Evolutionary conservation across 2,888 invertebrate species (phyloP), one percentile per base, ranked within the genome.

Genomic region (Polyommatus iphigenia): DNA sequence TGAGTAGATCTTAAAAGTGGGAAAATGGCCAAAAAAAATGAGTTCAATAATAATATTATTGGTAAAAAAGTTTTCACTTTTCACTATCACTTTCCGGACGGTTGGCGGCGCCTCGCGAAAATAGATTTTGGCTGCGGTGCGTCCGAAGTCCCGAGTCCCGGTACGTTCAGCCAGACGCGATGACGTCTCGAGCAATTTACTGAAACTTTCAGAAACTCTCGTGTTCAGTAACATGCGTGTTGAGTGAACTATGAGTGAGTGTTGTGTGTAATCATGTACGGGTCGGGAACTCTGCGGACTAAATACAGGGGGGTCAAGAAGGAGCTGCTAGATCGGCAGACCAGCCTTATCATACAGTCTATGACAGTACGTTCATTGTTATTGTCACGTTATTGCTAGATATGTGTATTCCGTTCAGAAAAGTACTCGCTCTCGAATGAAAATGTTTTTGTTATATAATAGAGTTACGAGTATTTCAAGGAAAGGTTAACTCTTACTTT

Each of bases 281-380:
- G 95, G 24, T 94, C 90, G 80, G 95, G 95, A 76, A 94, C 95
- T 77, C 92, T 95, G 79, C 95, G 95, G 85, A 96, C 95, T 87
- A 95, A 95, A 86, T 97, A 97, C 89, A 95, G 97, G 84, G 97
- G 97, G 62, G 94, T 97, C 79, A 97, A 96, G 87, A 97, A 96
- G 88, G 96, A 97, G 85, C 95, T 96, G 85, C 87, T 97, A 81
- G 96, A 96, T 82, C 94, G 95, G 83, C 96, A 96, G 90, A 96
- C 96, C n/a, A 96, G 95, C 85, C 91, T 96, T 83, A 95, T 96
- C 85, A 95, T 97, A 83, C 96, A 96, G 88, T 96, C 95, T 77
- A 97, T 97, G 97, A 97, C 97, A 89, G 97, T 97, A 95, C 95
- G 97, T 96, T 50, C 54, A 36, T 72, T 72, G 29, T 62, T 77